Conservation (phyloP, 2,797 vertebrate species). For the Epinephelus coioides region DNA sequence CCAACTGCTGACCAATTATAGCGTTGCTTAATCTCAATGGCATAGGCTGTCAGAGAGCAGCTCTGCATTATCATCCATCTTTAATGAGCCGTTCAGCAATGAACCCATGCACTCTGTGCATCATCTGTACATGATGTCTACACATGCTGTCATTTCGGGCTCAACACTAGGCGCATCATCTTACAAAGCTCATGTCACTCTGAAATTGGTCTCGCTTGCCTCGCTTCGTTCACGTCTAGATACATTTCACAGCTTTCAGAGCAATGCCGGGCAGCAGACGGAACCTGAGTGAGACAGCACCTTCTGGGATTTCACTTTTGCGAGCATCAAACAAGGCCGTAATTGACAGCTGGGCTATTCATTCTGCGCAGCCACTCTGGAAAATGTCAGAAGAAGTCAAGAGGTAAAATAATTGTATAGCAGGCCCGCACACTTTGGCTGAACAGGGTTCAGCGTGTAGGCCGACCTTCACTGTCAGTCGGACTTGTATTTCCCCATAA, state of each 20-base stretch:
- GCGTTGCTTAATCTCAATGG: conserved; percentile 49
- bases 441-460: conserved; percentile 48
- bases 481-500: conserved; percentile 54
- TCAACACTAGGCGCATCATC: conserved; percentile 53
- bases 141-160: conserved; percentile 67
- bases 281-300: conserved; percentile 63
- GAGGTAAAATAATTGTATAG: conserved; percentile 64
- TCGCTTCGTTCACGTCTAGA: conserved; percentile 50
- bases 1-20: conserved; percentile 54
- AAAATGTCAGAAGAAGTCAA: conserved; percentile 77
- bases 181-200: conserved; percentile 66
- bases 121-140: conserved; percentile 76
- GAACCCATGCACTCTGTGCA: conserved; percentile 64
- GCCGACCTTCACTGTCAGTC: conserved; percentile 56
- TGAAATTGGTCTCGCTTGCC: conserved; percentile 50
- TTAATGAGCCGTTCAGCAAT: conserved; percentile 71
- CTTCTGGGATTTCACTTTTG: conserved; percentile 74
- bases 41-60: conserved; percentile 53
- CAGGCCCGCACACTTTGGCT: conserved; percentile 25
- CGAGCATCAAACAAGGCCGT: conserved; percentile 66
- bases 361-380: conserved; percentile 52
- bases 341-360: conserved; percentile 77
- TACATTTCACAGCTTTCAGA: conserved; percentile 62
- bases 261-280: conserved; percentile 31
- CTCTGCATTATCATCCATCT: conserved; percentile 74